phyloP scores from a whole-genome alignment of 2,888 invertebrate species.

The Xanthorhoe designata region DNA sequence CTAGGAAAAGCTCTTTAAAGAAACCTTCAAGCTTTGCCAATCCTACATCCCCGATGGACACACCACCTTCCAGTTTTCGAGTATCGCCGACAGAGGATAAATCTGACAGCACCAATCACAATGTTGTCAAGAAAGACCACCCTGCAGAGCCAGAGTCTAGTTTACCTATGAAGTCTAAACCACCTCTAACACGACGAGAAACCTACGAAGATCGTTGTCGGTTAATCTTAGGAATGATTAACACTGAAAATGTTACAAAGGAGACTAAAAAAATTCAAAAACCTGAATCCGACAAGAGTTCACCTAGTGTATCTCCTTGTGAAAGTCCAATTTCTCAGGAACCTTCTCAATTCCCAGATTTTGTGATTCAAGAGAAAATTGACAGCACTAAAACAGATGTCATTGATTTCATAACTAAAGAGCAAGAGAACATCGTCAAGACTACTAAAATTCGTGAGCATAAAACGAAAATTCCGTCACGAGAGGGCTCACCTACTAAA shows the following conservation, averaged over 20 bases:
- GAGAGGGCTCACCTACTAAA: constrained; percentile 64
- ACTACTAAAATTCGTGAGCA: constrained; percentile 39
- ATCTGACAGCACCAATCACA: constrained; percentile 55
- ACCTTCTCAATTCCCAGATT: constrained; percentile 46
- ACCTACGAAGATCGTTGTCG: constrained; percentile 91
- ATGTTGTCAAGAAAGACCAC: constrained; percentile 62
- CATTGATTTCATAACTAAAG: constrained; percentile 57
- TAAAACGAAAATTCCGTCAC: constrained; percentile 40
- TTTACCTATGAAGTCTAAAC: constrained; percentile 75
- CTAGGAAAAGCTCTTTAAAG: constrained; percentile 79
- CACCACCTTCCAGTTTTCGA: constrained; percentile 72
- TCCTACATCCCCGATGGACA: constrained; percentile 67
- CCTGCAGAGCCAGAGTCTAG: constrained; percentile 53
- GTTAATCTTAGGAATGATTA: constrained; percentile 88
- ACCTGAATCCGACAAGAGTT: constrained; percentile 52
- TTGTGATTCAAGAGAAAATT: constrained; percentile 43
- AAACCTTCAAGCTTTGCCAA: constrained; percentile 64
- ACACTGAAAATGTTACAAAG: constrained; percentile 56
- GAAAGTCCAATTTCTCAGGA: constrained; percentile 61
- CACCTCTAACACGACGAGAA: constrained; percentile 87
- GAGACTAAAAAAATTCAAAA: constrained; percentile 48
- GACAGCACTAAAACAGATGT: constrained; percentile 46
- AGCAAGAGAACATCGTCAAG: constrained; percentile 54
- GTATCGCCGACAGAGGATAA: constrained; percentile 69
- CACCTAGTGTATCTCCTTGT: constrained; percentile 64